Evolutionary conservation across 2,113 vertebrate species (phyloP), one percentile per base, ranked within the genome.

Genomic region (Regulus satrapa): DNA sequence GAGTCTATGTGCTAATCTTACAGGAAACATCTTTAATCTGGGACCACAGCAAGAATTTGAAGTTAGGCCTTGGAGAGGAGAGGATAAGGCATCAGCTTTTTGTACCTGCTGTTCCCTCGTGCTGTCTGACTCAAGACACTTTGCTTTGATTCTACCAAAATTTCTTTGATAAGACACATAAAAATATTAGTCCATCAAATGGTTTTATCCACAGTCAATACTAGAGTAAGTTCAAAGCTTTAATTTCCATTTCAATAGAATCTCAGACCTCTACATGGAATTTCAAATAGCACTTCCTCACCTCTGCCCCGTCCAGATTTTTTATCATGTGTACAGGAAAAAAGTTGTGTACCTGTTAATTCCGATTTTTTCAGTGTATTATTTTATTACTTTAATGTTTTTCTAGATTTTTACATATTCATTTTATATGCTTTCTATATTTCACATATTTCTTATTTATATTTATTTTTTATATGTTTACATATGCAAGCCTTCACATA

Each of bases 241-340:
- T 75, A n/a, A 76, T 94, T 93, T 79, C 36, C 45, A 82, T 87
- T 94, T 94, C 92, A 90, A 7, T 64, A 38, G 71, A 74, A 31
- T 36, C 15, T 82, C 25, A 78, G 14, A 38, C n/a, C 20, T 87
- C 29, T 66, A 29, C 3, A 12, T 54, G 16, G 34, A 87, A 85
- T 72, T 91, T 52, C 41, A 85, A 79, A 54, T 14, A 75, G 12
- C 10, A 10, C 12, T 83, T 86, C 6, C 8, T 31, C 0, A 0
- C 5, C 32, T 28, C 8, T 3, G 11, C 15, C 23, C 21, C 10
- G 2, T 36, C 23, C 31, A 36, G 8, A 31, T 18, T 41, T 92
- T 90, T 59, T 51, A 31, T 46, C 19, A 32, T 19, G 5, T 28
- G 12, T 66, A 31, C 2, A 31, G 36, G 9, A 31, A 66, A 66